phyloP scores from a whole-genome alignment of 2,797 vertebrate genomes.

The Hemibagrus guttatus region DNA sequence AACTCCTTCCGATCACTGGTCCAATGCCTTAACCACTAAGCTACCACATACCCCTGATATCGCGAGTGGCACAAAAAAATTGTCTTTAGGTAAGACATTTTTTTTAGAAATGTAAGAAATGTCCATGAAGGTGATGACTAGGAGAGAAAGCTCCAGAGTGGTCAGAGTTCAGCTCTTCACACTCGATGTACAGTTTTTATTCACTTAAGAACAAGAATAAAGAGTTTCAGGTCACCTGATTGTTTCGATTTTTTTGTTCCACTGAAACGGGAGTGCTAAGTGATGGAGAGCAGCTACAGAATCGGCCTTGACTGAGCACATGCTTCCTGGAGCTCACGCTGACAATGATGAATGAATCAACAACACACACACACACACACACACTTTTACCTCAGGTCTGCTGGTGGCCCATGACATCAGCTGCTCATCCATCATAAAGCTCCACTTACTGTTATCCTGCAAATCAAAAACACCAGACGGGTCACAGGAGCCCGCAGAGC shows the following conservation, averaged over 20 bases:
- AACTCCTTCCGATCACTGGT: too few relatives aligned
- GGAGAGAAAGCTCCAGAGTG: background rate
- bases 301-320: background rate
- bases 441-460: conserved; percentile 84
- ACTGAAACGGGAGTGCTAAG: conserved; percentile 16
- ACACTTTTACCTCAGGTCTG: conserved; percentile 75
- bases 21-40: too few relatives aligned
- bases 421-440: conserved; percentile 83
- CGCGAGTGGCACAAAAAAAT: too few relatives aligned
- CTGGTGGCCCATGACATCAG: conserved; percentile 82
- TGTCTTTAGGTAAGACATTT: too few relatives aligned
- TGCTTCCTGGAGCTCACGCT: conserved; percentile 2
- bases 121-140: background rate
- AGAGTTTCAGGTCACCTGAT: background rate
- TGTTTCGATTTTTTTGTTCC: background rate
- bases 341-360: conserved; percentile 30
- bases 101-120: too few relatives aligned
- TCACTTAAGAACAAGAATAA: background rate
- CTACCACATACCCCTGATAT: too few relatives aligned
- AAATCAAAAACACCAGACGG: background rate
- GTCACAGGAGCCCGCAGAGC: background rate
- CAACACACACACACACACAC: background rate
- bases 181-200: background rate
- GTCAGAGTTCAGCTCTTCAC: background rate
- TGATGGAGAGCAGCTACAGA: conserved; percentile 16